phyloP scores from a whole-genome alignment of 2,888 invertebrate genomes.

The Panzeria rudis region DNA sequence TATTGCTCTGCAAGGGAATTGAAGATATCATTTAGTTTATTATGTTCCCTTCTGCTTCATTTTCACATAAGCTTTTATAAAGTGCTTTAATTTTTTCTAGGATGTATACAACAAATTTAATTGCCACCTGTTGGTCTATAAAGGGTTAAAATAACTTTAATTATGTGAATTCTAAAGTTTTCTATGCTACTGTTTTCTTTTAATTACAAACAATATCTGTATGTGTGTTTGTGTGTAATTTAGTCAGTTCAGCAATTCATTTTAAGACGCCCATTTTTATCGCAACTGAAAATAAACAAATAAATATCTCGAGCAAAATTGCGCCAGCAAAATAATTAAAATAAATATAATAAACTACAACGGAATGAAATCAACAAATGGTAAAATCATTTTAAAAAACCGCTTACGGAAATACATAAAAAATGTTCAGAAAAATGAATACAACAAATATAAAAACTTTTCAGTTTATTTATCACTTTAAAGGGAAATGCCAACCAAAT shows the following conservation, averaged over 20 bases:
- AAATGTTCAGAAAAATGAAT: conserved; percentile 27
- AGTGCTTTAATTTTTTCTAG: no score
- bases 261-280: conserved; percentile 67
- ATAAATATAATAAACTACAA: conserved; percentile 44
- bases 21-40: no score
- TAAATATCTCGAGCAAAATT: conserved; percentile 41
- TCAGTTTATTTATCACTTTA: conserved; percentile 40
- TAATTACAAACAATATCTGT: neutral
- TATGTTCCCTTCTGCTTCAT: no score
- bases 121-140: neutral
- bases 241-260: neutral
- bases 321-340: conserved; percentile 57
- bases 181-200: conserved; percentile 49
- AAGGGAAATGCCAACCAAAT: conserved; percentile 53
- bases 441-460: conserved; percentile 24
- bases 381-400: conserved; percentile 34
- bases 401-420: conserved; percentile 64
- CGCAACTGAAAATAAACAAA: conserved; percentile 42
- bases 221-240: conserved; percentile 1
- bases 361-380: conserved; percentile 49
- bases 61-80: no score
- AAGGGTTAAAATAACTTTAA: conserved; percentile 33
- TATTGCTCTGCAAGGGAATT: no score
- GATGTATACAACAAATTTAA: no score
- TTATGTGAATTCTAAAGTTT: conserved; percentile 14